Conservation (phyloP, 2,113 vertebrate species). For the Conger conger region DNA sequence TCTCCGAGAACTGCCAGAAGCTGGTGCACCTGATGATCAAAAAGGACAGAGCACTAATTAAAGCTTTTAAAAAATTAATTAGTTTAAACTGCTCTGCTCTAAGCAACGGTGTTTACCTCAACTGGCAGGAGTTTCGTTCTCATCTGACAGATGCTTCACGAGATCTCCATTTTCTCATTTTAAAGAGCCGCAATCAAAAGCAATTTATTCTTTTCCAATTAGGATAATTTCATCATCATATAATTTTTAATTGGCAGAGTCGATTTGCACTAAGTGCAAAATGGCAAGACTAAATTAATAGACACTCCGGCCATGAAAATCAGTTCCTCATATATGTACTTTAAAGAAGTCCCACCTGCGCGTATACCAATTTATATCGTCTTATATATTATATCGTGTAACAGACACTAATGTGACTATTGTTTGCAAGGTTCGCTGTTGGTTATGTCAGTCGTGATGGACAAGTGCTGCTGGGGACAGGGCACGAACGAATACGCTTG, state of each 20-base stretch:
- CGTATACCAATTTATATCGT: background rate
- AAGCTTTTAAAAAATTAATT: slow-evolving; percentile 36
- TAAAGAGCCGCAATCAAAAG: background rate
- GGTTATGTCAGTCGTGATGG: background rate
- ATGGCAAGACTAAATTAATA: no score
- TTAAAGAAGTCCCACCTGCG: background rate
- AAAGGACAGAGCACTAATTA: slow-evolving; percentile 35
- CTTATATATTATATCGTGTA: background rate
- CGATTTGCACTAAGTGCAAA: no score
- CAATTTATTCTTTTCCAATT: no score
- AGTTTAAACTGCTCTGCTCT: background rate
- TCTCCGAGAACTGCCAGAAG: slow-evolving; percentile 17
- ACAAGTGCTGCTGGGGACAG: background rate
- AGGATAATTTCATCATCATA: no score
- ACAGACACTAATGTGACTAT: background rate
- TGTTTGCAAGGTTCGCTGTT: background rate
- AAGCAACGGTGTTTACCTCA: background rate
- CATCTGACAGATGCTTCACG: background rate
- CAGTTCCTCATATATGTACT: background rate
- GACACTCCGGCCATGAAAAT: background rate
- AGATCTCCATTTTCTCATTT: background rate
- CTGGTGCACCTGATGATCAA: slow-evolving; percentile 36
- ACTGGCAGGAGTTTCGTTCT: background rate
- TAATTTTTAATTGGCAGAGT: no score
- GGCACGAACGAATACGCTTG: background rate